phyloP scores from a whole-genome alignment of 2,113 vertebrate species.

The Centropristis striata region DNA sequence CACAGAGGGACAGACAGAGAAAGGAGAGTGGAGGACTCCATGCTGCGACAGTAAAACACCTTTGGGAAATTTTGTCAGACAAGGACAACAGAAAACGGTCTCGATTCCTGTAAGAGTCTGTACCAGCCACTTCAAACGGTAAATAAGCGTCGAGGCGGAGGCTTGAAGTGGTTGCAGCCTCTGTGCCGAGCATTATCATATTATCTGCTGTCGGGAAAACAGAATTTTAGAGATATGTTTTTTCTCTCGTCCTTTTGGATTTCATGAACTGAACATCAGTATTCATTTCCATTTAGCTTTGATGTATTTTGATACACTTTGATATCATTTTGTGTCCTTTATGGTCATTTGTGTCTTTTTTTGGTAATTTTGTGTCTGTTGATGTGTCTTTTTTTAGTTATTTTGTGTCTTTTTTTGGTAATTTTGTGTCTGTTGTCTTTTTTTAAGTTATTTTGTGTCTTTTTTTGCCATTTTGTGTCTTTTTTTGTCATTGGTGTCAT shows the following conservation, averaged over 20 bases:
- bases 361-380: too few relatives aligned
- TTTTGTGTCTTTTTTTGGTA: too few relatives aligned
- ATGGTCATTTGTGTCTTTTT: too few relatives aligned
- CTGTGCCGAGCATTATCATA: slow-evolving; percentile 22
- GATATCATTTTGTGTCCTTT: too few relatives aligned
- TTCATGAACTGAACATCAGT: slow-evolving; percentile 34
- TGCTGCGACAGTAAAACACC: slow-evolving; percentile 46
- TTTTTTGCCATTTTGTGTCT: too few relatives aligned
- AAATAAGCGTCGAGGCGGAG: slow-evolving; percentile 37
- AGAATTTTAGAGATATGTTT: slow-evolving; percentile 20
- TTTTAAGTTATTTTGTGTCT: too few relatives aligned
- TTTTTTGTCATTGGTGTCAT: too few relatives aligned
- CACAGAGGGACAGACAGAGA: slow-evolving; percentile 34
- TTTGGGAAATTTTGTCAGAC: slow-evolving; percentile 56
- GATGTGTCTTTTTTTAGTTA: too few relatives aligned
- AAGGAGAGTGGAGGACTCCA: slow-evolving; percentile 21
- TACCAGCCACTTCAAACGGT: slow-evolving; percentile 56
- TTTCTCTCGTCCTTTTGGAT: slow-evolving; percentile 12
- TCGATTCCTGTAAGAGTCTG: slow-evolving; percentile 55
- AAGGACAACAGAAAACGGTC: slow-evolving; percentile 43
- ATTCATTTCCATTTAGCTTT: slow-evolving; percentile 34
- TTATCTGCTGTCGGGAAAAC: slow-evolving; percentile 32
- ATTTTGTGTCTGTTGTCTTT: too few relatives aligned
- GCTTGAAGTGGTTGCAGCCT: slow-evolving; percentile 44
- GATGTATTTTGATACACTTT: too few relatives aligned